Conservation (phyloP, 2,888 invertebrate genomes). For the Drosophila putrida region DNA sequence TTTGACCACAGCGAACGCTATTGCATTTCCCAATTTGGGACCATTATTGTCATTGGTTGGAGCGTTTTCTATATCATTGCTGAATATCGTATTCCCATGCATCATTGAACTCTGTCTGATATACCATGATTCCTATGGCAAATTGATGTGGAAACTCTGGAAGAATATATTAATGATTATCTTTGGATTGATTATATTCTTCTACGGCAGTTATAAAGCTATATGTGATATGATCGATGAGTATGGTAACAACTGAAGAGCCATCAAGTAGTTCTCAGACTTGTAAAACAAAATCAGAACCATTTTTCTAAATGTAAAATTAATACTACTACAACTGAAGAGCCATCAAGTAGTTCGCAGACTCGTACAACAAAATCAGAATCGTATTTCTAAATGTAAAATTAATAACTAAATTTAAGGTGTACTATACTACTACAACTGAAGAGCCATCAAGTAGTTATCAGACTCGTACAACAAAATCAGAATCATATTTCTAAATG, state of each 20-base stretch:
- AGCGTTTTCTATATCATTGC: slow-evolving; percentile 47
- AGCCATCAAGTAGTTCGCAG: no score
- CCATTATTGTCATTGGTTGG: slow-evolving; percentile 53
- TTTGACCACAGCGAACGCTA: slow-evolving; percentile 33
- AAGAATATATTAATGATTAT: slow-evolving; percentile 38
- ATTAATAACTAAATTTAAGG: background rate
- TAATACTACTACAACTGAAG: no score
- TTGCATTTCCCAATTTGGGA: slow-evolving; percentile 48
- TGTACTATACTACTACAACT: no score
- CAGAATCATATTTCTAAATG: background rate
- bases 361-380: no score
- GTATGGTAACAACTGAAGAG: slow-evolving; percentile 13
- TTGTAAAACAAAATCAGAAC: slow-evolving; percentile 1
- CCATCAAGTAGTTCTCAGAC: background rate
- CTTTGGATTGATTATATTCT: slow-evolving; percentile 27
- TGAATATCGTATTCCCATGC: slow-evolving; percentile 61
- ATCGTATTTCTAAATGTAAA: background rate
- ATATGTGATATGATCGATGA: slow-evolving; percentile 13
- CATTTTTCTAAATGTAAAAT: background rate
- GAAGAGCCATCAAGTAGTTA: no score
- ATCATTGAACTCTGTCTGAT: slow-evolving; percentile 51
- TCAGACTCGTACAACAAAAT: no score
- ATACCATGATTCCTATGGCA: slow-evolving; percentile 40
- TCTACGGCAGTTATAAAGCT: slow-evolving; percentile 24
- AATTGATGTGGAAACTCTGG: slow-evolving; percentile 38